Evolutionary conservation across 2,113 vertebrate genomes (phyloP).

Genomic region (Cichladusa arquata): DNA sequence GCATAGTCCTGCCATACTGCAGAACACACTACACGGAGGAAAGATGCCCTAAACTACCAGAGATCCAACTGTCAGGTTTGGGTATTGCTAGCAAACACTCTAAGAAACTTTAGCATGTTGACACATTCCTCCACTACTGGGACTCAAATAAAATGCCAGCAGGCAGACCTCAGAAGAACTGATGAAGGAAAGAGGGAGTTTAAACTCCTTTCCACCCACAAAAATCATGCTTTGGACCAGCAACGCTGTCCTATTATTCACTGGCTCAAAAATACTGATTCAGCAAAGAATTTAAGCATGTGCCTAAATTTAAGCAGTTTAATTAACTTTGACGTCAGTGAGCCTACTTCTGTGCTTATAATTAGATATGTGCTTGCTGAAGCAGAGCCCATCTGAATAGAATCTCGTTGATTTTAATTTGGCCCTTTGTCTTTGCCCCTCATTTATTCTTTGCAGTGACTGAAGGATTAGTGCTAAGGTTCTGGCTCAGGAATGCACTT

Average conservation of each 20-base stretch:
- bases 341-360: slow-evolving; percentile 57
- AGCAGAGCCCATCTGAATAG: slow-evolving; percentile 61
- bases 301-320: slow-evolving; percentile 68
- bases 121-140: neutral
- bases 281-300: slow-evolving; percentile 63
- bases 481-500: slow-evolving; percentile 51
- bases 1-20: neutral
- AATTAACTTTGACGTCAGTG: slow-evolving; percentile 64
- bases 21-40: neutral
- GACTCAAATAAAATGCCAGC: neutral
- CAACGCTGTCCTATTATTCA: neutral
- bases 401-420: slow-evolving; percentile 59
- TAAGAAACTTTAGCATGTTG: neutral
- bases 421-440: slow-evolving; percentile 62
- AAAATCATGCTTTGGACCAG: neutral
- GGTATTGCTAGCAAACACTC: neutral
- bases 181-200: neutral
- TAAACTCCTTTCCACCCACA: neutral
- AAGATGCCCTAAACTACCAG: neutral
- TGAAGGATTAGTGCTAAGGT: slow-evolving; percentile 39
- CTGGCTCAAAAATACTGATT: slow-evolving; percentile 41
- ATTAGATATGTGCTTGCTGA: slow-evolving; percentile 61
- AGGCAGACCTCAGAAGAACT: neutral
- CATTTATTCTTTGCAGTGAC: slow-evolving; percentile 45
- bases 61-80: neutral